phyloP scores from a whole-genome alignment of 2,888 invertebrate species.

The Ecdyonurus torrentis region DNA sequence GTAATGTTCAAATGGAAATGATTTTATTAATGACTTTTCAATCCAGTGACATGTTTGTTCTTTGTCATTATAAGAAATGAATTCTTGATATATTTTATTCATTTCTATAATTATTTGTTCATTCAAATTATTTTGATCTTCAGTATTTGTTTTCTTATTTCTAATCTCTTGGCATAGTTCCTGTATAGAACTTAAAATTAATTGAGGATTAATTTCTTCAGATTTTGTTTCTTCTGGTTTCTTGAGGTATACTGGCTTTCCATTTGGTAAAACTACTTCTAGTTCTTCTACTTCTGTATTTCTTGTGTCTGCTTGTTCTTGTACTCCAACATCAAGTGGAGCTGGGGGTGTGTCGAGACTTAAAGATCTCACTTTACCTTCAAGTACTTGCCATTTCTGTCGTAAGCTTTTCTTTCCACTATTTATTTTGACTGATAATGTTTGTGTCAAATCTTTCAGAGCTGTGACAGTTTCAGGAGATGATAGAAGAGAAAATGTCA shows the following conservation, averaged over 20 bases:
- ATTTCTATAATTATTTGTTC: neutral
- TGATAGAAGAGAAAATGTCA: neutral
- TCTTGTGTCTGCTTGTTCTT: no score
- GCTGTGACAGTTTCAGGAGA: slow-evolving; percentile 33
- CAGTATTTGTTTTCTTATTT: no score
- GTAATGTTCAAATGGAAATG: slow-evolving; percentile 18
- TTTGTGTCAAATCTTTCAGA: slow-evolving; percentile 32
- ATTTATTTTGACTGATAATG: slow-evolving; percentile 34
- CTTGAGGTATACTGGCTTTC: neutral
- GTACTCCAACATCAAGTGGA: slow-evolving; percentile 12
- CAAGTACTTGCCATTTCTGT: slow-evolving; percentile 37
- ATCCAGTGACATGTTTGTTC: slow-evolving; percentile 3
- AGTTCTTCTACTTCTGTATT: slow-evolving; percentile 9
- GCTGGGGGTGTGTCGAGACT: slow-evolving; percentile 9
- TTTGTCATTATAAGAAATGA: neutral
- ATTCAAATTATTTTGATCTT: neutral
- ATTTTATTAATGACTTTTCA: slow-evolving; percentile 6
- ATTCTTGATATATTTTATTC: neutral
- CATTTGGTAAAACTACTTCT: slow-evolving; percentile 9
- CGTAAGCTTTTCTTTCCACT: slow-evolving; percentile 35
- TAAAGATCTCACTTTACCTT: slow-evolving; percentile 22
- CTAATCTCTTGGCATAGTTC: slow-evolving; percentile 2
- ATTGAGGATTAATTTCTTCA: slow-evolving; percentile 1
- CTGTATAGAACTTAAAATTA: neutral
- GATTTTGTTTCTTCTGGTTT: neutral